phyloP scores from a whole-genome alignment of 1,140 invertebrate species.

The Cyphomyrmex costatus region DNA sequence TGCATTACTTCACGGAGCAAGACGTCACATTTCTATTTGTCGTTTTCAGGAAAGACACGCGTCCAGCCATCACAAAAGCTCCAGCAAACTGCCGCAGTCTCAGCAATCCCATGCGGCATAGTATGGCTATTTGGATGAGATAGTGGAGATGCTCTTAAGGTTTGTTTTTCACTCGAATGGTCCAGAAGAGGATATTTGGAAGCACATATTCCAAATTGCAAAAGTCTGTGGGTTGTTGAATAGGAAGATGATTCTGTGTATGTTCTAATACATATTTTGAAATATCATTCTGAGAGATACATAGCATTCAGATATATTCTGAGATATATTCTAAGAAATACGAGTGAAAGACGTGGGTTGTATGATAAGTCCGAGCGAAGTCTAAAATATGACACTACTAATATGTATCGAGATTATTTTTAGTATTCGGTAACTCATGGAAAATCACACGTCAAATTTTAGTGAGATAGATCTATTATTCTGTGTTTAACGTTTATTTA shows the following conservation, averaged over 20 bases:
- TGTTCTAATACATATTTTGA: neutral
- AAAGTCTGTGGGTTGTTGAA: neutral
- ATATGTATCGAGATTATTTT: no score
- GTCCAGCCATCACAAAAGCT: conserved; percentile 81
- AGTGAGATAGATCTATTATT: no score
- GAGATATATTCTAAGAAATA: conserved; percentile 17
- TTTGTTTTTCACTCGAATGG: neutral
- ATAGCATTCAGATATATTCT: neutral
- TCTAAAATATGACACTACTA: no score
- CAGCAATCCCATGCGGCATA: conserved; percentile 79
- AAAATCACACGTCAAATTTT: no score
- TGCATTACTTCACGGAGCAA: conserved; percentile 11
- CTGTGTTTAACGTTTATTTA: no score
- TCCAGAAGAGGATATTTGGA: neutral
- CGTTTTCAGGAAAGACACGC: conserved; percentile 82
- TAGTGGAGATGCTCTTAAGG: neutral
- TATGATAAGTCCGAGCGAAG: no score
- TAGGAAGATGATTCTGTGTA: neutral
- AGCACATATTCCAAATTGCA: neutral
- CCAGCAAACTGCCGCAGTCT: conserved; percentile 77
- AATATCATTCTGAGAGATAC: neutral
- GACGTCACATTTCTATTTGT: conserved; percentile 70
- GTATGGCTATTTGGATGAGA: conserved; percentile 64
- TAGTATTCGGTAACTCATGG: no score
- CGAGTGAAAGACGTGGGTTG: no score